phyloP scores from a whole-genome alignment of 2,888 invertebrate species.

The Cephus rjabovi region DNA sequence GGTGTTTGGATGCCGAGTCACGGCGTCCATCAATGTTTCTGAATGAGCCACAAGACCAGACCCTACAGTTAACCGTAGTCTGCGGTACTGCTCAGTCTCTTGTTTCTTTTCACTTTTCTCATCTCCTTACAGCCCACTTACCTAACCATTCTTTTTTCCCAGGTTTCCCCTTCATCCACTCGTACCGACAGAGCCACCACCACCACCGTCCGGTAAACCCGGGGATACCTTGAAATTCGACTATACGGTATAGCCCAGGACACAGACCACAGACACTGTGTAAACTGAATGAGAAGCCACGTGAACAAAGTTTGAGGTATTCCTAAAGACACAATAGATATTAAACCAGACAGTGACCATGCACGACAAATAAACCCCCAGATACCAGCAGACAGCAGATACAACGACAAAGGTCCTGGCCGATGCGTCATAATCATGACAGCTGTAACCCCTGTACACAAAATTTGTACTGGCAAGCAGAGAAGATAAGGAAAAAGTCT shows the following conservation, averaged over 20 bases:
- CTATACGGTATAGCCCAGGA: neutral
- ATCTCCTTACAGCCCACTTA: neutral
- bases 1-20: neutral
- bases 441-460: neutral
- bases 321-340: neutral
- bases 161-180: neutral
- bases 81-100: neutral
- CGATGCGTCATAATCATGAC: neutral
- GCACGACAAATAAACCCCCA: neutral
- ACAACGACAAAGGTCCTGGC: neutral
- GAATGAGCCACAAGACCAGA: slow-evolving; percentile 1
- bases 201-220: neutral
- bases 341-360: neutral
- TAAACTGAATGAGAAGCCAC: neutral
- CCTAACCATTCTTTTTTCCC: neutral
- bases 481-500: no score
- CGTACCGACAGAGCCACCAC: neutral
- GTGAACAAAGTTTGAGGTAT: neutral
- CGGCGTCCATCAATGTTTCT: slow-evolving; percentile 4
- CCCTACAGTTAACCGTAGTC: neutral
- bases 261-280: neutral
- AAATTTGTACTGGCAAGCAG: neutral
- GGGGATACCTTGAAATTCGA: neutral
- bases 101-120: neutral
- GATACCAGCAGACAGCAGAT: neutral